phyloP scores from a whole-genome alignment of 1,140 invertebrate genomes.

The Lerema accius region DNA sequence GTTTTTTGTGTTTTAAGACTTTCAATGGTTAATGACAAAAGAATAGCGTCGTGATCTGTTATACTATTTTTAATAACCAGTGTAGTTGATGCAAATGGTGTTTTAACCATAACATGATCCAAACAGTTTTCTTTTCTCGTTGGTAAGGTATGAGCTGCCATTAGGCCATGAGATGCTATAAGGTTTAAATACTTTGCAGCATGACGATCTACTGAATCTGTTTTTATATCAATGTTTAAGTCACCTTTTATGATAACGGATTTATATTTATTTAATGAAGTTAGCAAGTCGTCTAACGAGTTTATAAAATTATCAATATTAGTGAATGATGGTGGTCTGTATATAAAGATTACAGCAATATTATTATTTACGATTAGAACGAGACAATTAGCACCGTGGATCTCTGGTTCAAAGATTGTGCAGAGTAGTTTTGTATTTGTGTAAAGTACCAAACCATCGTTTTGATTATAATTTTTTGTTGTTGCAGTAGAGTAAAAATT shows the following conservation, averaged over 20 bases:
- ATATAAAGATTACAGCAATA: neutral
- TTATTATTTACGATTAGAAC: neutral
- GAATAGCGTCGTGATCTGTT: constrained; percentile 8
- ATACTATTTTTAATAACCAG: constrained; percentile 4
- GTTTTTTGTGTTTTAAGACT: too few relatives aligned
- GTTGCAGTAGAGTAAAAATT: neutral
- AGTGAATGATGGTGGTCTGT: constrained; percentile 6
- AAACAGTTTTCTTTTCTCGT: constrained; percentile 6
- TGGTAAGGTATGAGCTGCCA: neutral
- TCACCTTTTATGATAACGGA: constrained; percentile 6
- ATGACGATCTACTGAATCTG: neutral
- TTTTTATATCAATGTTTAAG: constrained; percentile 32
- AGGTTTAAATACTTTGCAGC: constrained; percentile 1
- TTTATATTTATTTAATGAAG: neutral
- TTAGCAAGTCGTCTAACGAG: neutral
- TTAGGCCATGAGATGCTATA: neutral
- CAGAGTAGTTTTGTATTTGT: neutral
- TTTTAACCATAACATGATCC: constrained; percentile 18
- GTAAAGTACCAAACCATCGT: constrained; percentile 8
- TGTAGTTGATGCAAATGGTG: neutral
- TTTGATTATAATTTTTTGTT: constrained; percentile 7
- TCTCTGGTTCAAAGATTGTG: neutral
- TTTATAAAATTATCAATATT: neutral
- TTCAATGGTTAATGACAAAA: constrained; percentile 3
- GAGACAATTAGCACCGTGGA: neutral